Conservation (phyloP, 2,888 invertebrate genomes). For the Mesoligia furuncula region DNA sequence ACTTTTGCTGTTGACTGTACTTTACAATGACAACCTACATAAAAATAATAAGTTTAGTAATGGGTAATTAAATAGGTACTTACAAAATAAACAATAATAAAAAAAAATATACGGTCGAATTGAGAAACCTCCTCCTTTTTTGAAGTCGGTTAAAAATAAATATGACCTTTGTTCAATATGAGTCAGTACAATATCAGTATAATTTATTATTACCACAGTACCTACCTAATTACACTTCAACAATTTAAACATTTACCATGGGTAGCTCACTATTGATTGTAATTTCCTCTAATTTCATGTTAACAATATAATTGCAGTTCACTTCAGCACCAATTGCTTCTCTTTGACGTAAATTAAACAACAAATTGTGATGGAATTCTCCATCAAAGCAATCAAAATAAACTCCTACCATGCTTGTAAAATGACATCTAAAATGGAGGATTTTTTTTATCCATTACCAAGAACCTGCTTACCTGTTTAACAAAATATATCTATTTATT, state of each 20-base stretch:
- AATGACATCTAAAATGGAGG: not conserved
- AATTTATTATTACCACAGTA: conserved; percentile 14
- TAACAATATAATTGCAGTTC: conserved; percentile 53
- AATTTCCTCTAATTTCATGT: conserved; percentile 45
- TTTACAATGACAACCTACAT: not conserved
- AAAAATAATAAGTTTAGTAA: not conserved
- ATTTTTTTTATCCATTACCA: not conserved
- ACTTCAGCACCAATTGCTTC: conserved; percentile 33
- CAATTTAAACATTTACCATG: conserved; percentile 35
- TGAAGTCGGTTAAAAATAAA: too few species aligned
- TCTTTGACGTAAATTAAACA: conserved; percentile 16
- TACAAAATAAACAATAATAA: conserved; percentile 17
- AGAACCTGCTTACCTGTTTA: not conserved
- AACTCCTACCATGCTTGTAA: not conserved
- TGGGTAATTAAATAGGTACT: not conserved
- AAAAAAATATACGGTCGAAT: too few species aligned
- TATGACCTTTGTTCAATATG: not conserved
- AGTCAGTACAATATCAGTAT: conserved; percentile 11
- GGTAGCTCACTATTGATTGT: conserved; percentile 20
- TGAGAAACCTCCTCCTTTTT: too few species aligned
- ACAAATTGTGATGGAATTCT: not conserved
- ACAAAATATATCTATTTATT: not conserved
- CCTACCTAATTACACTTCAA: conserved; percentile 6
- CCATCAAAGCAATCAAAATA: conserved; percentile 36
- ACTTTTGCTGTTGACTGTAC: too few species aligned